Evolutionary conservation across 2,113 vertebrate genomes (phyloP).

Genomic region (Callospermophilus lateralis): DNA sequence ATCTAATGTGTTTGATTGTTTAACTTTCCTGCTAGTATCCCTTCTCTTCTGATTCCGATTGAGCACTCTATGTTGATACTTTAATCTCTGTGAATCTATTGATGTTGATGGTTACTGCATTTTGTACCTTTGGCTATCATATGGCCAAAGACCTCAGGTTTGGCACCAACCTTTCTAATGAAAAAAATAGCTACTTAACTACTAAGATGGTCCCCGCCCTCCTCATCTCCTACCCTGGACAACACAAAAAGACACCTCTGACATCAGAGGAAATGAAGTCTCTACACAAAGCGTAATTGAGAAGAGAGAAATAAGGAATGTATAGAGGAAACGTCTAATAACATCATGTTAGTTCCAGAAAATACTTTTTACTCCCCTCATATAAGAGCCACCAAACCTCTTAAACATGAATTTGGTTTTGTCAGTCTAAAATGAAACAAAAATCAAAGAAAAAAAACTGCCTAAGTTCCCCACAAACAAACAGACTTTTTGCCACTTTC

Average conservation of each 20-base stretch:
- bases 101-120: neutral
- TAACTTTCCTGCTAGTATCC: neutral
- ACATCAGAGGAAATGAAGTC: neutral
- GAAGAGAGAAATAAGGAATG: neutral
- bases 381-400: neutral
- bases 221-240: fast-evolving
- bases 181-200: neutral
- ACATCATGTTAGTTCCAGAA: neutral
- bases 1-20: neutral
- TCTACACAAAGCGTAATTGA: neutral
- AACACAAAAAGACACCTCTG: fast-evolving
- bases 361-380: neutral
- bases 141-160: neutral
- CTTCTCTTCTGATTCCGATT: neutral
- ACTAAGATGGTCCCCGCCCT: too few relatives aligned
- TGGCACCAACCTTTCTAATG: neutral
- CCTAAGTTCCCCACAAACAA: fast-evolving
- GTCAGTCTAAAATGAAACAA: neutral
- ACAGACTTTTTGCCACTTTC: neutral
- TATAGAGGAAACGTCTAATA: neutral
- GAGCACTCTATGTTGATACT: neutral
- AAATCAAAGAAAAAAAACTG: neutral
- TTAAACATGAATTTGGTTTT: neutral
- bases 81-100: neutral
- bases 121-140: neutral